Base-by-base conservation (phyloP, 1,140 invertebrate species). In the Himalopsyche phryganea region DNA sequence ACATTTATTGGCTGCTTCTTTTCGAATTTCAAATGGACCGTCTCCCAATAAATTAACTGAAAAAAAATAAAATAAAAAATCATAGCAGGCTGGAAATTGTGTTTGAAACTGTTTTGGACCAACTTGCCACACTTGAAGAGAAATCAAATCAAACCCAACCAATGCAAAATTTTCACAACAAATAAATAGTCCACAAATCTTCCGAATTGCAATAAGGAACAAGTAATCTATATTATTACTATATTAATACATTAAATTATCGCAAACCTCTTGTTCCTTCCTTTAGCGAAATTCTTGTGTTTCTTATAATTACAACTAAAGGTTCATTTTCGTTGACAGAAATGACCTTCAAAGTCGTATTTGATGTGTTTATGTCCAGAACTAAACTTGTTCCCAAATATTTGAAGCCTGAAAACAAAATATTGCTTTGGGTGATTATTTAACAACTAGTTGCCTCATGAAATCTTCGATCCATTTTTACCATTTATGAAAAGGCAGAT, bases 391-490 rank as follows among this genome's bases (percentile, higher is more conserved):
- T 65, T 0, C 76, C 76, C 11, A 76, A 60, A 53, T 74, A 78
- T 54, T 76, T 75, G 50, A 76, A 69, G 38, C 74, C 75, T 77
- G 57, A n/a, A 69, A 69, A 33, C 19, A 58, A n/a, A n/a, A n/a
- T n/a, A n/a, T n/a, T n/a, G n/a, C n/a, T n/a, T n/a, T n/a, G n/a
- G n/a, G n/a, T n/a, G n/a, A n/a, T n/a, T n/a, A n/a, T n/a, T n/a
- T n/a, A n/a, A n/a, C n/a, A n/a, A n/a, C n/a, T n/a, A n/a, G n/a
- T n/a, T n/a, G n/a, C n/a, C n/a, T n/a, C n/a, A n/a, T n/a, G n/a
- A n/a, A n/a, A n/a, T n/a, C n/a, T n/a, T n/a, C n/a, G n/a, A n/a
- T n/a, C n/a, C n/a, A n/a, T n/a, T n/a, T n/a, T n/a, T n/a, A n/a
- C n/a, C n/a, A n/a, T n/a, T n/a, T n/a, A n/a, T n/a, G n/a, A n/a